These are phyloP conservation scores for Drosophila chauvacae DNA, from an alignment of 1,140 invertebrate species.

Conservation along the genomic window DNA sequence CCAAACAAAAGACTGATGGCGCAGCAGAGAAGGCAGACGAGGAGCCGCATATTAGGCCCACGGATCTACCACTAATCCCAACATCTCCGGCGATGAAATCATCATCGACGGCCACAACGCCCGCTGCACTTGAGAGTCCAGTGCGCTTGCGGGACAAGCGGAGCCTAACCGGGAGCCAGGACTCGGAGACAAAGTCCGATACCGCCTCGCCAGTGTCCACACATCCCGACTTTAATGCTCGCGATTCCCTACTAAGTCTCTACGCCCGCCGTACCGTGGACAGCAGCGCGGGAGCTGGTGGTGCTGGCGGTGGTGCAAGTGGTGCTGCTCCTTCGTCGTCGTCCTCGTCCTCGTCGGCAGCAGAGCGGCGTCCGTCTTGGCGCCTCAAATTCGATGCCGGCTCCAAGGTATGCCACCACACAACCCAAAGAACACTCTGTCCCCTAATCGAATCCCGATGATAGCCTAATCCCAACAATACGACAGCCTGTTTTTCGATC, in stretches of 20 bases:
- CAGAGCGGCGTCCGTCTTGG: constrained; percentile 94
- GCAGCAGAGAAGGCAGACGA: constrained; percentile 9
- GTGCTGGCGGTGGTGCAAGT: constrained; percentile 26
- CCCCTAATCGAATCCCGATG: constrained; percentile 41
- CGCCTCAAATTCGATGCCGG: constrained; percentile 93
- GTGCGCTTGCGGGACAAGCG: constrained; percentile 82
- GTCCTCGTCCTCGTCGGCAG: constrained; percentile 52
- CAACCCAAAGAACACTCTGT: constrained; percentile 30
- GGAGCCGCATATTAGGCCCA: constrained; percentile 47
- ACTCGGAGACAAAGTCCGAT: constrained; percentile 67
- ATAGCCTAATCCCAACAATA: constrained; percentile 34
- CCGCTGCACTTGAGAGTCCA: constrained; percentile 69
- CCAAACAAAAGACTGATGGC: constrained; percentile 69
- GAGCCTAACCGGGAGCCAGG: constrained; percentile 42
- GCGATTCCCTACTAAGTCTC: constrained; percentile 65
- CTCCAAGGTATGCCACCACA: constrained; percentile 90
- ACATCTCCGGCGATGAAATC: constrained; percentile 24
- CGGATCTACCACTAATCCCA: constrained; percentile 52
- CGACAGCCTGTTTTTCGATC: constrained; percentile 44
- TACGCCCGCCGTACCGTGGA: constrained; percentile 68
- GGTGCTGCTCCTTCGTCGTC: constrained; percentile 29
- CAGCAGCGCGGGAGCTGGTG: constrained; percentile 23
- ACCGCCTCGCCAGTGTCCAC: constrained; percentile 59
- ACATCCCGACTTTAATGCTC: constrained; percentile 70
- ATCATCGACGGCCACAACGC: constrained; percentile 45